phyloP scores from a whole-genome alignment of 1,140 invertebrate genomes.

The Vanessa atalanta region DNA sequence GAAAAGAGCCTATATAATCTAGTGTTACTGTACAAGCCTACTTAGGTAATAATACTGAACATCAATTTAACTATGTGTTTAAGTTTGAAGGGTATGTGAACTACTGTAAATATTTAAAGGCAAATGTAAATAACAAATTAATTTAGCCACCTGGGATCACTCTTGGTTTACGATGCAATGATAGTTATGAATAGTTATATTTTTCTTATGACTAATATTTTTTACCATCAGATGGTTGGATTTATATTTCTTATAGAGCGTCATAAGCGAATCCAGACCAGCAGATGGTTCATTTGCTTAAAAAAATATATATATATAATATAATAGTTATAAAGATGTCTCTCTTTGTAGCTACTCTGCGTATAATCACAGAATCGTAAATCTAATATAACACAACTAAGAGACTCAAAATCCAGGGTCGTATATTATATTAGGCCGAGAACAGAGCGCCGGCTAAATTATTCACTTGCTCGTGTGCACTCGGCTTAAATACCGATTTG shows the following conservation, averaged over 20 bases:
- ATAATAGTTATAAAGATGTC: not conserved
- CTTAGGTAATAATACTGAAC: no score
- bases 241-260: no score
- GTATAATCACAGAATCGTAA: constrained; percentile 71
- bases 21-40: no score
- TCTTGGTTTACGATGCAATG: not conserved
- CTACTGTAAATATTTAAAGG: no score
- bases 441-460: constrained; percentile 57
- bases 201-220: not conserved
- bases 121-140: no score
- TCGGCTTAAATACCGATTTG: constrained; percentile 57
- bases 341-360: constrained; percentile 48
- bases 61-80: no score
- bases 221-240: not conserved
- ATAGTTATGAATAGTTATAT: no score
- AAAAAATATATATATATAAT: not conserved
- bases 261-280: no score
- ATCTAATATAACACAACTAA: constrained; percentile 74
- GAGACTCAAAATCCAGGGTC: constrained; percentile 63
- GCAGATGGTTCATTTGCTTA: no score
- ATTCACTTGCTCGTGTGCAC: constrained; percentile 57
- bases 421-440: constrained; percentile 73
- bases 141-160: no score
- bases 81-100: no score
- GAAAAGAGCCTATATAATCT: no score